These are phyloP conservation scores for Drosophila arizonae DNA, from an alignment of 1,140 invertebrate species.

Conservation along the genomic window DNA sequence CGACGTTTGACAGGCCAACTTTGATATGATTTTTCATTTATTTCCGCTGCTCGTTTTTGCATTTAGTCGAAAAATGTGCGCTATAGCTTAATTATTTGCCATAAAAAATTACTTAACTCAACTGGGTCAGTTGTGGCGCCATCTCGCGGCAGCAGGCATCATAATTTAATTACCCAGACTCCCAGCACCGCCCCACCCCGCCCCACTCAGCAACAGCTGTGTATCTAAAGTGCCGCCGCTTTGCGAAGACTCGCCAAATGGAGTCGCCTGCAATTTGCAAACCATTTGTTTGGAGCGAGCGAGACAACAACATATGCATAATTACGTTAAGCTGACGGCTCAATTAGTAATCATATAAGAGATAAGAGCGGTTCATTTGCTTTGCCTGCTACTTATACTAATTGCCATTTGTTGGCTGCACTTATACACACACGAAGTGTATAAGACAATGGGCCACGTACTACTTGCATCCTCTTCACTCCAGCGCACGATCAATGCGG, in stretches of 20 bases:
- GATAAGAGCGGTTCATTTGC: too few relatives aligned
- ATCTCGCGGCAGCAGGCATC: conserved; percentile 36
- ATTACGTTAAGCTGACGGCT: background rate
- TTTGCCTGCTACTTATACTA: too few relatives aligned
- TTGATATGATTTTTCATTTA: conserved; percentile 70
- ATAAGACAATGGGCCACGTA: too few relatives aligned
- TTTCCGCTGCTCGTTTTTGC: conserved; percentile 42
- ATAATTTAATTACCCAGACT: conserved; percentile 36
- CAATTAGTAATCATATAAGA: too few relatives aligned
- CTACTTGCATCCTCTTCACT: too few relatives aligned
- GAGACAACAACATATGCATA: background rate
- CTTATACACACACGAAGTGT: too few relatives aligned
- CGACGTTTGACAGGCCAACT: conserved; percentile 39
- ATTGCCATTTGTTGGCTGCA: too few relatives aligned
- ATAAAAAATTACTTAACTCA: conserved; percentile 53
- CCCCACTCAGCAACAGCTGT: background rate
- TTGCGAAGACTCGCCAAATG: background rate
- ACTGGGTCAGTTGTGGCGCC: conserved; percentile 37
- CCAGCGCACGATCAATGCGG: too few relatives aligned
- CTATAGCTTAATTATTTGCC: conserved; percentile 55
- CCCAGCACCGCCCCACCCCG: background rate
- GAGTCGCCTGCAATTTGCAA: conserved; percentile 3
- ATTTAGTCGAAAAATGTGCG: conserved; percentile 34
- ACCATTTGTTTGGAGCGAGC: conserved; percentile 1
- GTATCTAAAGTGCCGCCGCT: conserved; percentile 1